Base-by-base conservation (phyloP, 2,888 invertebrate species). In the Tipula helvola region DNA sequence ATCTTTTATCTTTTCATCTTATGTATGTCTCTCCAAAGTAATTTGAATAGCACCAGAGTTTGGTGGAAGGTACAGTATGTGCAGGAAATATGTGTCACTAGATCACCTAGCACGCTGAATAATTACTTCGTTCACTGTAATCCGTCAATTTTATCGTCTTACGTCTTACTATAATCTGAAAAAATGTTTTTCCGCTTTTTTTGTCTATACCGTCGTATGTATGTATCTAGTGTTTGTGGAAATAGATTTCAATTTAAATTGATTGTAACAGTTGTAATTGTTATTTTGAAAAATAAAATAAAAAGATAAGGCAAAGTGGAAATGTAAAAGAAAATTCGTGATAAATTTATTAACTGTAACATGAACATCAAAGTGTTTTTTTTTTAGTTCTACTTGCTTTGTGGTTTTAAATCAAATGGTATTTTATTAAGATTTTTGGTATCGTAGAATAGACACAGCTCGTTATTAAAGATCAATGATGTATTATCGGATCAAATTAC, bases 201-300 rank as follows among this genome's bases (percentile, higher is more conserved):
- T 52, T 16, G 16, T 52, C 16, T 52, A 16, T 18, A 52, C n/a
- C 16, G 71, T 71, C 28, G 28, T 28, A 28, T 28, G 28, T 28
- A 28, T 28, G 28, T 28, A 28, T 28, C 28, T 28, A 71, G 71
- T 71, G 71, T 71, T 71, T 71, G 71, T 71, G 71, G 71, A 28
- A 71, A 71, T 71, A 71, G 71, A 71, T 28, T 71, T 71, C 71
- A 71, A 71, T 71, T 71, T 28, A 71, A 71, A 71, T 71, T 71
- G 71, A 71, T 71, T 71, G 71, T 71, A 71, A 71, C 71, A 71
- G 71, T 71, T 71, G 71, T 71, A 71, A 71, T 71, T 71, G 71
- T 71, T 71, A 71, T 71, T 71, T 28, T 71, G 5, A 28, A 71
- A 71, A 28, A 57, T 5, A 71, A 18, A 18, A 28, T 3, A 57